Percentiles rank a stretch among this genome's conserved stretches.
These are phyloP conservation scores for Chesias legatella DNA, from an alignment of 2,888 invertebrate species.

Conservation along the genomic window DNA sequence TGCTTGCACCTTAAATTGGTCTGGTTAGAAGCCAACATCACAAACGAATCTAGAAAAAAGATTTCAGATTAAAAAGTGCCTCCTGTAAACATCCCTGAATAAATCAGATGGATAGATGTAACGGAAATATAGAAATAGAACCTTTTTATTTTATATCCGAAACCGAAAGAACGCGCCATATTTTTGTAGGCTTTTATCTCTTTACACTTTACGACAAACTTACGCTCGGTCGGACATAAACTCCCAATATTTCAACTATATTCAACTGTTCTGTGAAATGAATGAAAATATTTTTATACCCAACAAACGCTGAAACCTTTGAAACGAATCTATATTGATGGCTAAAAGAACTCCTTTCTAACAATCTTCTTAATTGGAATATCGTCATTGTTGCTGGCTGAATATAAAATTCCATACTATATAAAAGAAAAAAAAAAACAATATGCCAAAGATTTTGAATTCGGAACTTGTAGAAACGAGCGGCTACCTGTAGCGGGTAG, in stretches of 20 bases:
- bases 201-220: constrained; percentile 15
- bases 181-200: constrained; percentile 19
- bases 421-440: constrained; percentile 35
- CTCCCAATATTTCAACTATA: constrained; percentile 8
- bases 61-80: constrained; percentile 14
- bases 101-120: constrained; percentile 13
- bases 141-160: constrained; percentile 19
- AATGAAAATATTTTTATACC: neutral
- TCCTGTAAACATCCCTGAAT: constrained; percentile 23
- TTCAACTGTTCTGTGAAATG: neutral
- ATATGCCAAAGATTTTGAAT: constrained; percentile 52
- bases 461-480: constrained; percentile 56
- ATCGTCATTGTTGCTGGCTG: constrained; percentile 5
- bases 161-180: constrained; percentile 9
- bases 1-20: too few relatives aligned
- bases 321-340: neutral
- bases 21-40: too few relatives aligned
- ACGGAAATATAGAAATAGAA: constrained; percentile 21
- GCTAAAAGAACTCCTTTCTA: too few relatives aligned
- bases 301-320: neutral
- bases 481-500: constrained; percentile 69
- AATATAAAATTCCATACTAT: constrained; percentile 21
- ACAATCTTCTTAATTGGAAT: too few relatives aligned
- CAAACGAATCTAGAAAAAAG: constrained; percentile 8
- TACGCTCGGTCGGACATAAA: constrained; percentile 13